Conservation (phyloP, 2,888 invertebrate species). For the Pteria penguin region DNA sequence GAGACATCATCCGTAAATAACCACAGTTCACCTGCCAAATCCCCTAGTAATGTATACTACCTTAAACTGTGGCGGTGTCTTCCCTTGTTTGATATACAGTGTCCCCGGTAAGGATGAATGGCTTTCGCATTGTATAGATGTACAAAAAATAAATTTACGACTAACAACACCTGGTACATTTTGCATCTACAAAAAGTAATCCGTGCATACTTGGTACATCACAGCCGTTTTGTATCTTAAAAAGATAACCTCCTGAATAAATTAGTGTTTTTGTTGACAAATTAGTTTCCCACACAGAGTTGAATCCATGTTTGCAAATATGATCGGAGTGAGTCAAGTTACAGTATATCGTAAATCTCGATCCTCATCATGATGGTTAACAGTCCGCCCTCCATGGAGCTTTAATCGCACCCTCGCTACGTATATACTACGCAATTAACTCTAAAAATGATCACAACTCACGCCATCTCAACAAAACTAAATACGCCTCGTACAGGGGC, state of each 20-base stretch:
- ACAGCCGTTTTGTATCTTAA: background rate
- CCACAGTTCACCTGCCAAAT: too few relatives aligned
- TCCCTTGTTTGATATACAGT: too few relatives aligned
- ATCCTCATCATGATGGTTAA: background rate
- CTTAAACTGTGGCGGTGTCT: too few relatives aligned
- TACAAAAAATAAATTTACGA: too few relatives aligned
- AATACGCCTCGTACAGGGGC: too few relatives aligned
- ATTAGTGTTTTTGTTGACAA: constrained; percentile 8
- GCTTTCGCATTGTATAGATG: too few relatives aligned
- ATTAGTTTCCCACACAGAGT: constrained; percentile 11
- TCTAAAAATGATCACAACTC: background rate
- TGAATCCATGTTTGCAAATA: background rate
- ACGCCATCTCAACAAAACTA: too few relatives aligned
- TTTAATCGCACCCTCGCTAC: background rate
- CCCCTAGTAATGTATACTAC: too few relatives aligned
- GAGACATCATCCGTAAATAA: too few relatives aligned
- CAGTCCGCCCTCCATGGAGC: background rate
- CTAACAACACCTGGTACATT: background rate
- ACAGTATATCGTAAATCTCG: constrained; percentile 12
- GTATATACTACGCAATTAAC: background rate
- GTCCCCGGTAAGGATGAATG: too few relatives aligned
- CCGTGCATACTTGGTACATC: background rate
- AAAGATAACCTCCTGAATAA: background rate
- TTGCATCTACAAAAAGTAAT: background rate
- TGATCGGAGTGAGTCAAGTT: constrained; percentile 4